A percentile compares a stretch with the other conserved stretches of the same genome.
phyloP scores from a whole-genome alignment of 1,140 invertebrate species.

The Calephelis nemesis region DNA sequence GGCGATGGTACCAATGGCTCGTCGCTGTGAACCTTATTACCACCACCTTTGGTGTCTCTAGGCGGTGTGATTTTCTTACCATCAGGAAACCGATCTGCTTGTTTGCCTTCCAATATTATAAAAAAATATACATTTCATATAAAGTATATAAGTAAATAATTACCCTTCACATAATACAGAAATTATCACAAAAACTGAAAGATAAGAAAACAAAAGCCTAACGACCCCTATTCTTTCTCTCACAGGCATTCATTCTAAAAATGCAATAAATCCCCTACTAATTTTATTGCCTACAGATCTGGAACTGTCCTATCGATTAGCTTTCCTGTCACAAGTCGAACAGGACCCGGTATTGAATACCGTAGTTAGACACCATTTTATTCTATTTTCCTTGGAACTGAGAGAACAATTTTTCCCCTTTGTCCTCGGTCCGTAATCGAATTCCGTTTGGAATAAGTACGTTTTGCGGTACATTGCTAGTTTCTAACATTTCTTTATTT shows the following conservation, averaged over 20 bases:
- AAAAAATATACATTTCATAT: no score
- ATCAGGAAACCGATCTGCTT: no score
- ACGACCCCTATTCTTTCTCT: neutral
- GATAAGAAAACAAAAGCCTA: neutral
- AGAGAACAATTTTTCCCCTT: constrained; percentile 58
- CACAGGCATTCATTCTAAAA: constrained; percentile 3
- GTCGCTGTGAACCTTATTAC: no score
- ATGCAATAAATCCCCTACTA: constrained; percentile 13
- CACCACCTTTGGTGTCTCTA: no score
- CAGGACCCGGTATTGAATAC: constrained; percentile 42
- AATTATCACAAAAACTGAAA: no score
- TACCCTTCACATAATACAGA: no score
- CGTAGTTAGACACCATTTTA: constrained; percentile 55
- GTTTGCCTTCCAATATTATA: no score
- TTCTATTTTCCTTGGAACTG: constrained; percentile 48
- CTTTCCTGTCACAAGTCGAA: constrained; percentile 40
- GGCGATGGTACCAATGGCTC: no score
- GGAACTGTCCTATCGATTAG: constrained; percentile 33
- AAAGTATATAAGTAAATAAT: no score
- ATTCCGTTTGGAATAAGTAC: constrained; percentile 56
- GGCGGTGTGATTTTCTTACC: no score
- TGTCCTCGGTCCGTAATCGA: constrained; percentile 60
- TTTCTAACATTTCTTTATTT: constrained; percentile 34
- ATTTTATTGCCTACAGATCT: constrained; percentile 13
- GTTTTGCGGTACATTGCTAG: constrained; percentile 44